A percentile compares a stretch with the other conserved stretches of the same genome.
Evolutionary conservation across 1,140 invertebrate species (phyloP).

Genomic region (Leptonema lineaticorne): DNA sequence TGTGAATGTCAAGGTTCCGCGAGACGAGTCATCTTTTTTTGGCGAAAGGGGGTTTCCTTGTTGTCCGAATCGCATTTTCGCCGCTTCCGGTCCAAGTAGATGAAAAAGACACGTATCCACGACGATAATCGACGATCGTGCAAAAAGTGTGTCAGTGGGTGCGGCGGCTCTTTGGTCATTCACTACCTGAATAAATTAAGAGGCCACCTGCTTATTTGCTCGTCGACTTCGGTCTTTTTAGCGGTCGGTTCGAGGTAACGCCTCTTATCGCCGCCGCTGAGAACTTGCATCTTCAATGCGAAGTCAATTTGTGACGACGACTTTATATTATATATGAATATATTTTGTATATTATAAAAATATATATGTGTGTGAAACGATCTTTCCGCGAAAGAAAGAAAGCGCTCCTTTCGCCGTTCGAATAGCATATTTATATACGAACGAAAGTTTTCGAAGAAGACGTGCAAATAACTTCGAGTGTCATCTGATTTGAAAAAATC

Average conservation of each 20-base stretch:
- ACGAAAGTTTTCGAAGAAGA: no score
- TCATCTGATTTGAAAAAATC: no score
- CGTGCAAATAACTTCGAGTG: no score
- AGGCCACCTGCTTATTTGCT: not conserved
- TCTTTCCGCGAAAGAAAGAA: not conserved
- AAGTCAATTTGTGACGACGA: no score
- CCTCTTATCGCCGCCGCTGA: not conserved
- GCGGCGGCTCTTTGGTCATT: no score
- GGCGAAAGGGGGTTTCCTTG: not conserved
- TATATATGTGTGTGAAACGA: not conserved
- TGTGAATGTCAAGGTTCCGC: not conserved
- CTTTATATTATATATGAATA: no score
- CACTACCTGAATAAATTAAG: slow-evolving; percentile 6
- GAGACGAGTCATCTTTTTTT: not conserved
- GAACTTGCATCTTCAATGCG: no score
- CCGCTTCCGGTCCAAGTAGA: not conserved
- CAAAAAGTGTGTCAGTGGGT: slow-evolving; percentile 12
- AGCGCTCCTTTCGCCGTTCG: no score
- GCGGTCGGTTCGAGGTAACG: no score
- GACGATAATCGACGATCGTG: not conserved
- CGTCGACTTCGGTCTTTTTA: not conserved
- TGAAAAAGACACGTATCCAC: no score
- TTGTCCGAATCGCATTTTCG: not conserved
- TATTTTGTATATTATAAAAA: no score
- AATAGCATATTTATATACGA: no score